phyloP scores from a whole-genome alignment of 2,113 vertebrate species.

The Anthoscopus minutus region DNA sequence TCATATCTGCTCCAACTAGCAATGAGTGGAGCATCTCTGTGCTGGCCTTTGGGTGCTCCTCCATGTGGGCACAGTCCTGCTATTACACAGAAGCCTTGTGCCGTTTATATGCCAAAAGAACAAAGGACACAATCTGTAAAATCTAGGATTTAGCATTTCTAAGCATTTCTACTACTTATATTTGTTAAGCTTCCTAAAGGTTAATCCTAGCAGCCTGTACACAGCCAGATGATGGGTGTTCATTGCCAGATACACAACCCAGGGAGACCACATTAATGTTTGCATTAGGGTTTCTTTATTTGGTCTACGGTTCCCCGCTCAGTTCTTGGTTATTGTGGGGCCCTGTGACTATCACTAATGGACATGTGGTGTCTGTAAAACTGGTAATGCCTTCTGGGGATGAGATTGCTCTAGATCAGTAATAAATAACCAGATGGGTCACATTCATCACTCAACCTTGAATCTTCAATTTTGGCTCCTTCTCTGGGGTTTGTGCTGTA shows the following conservation, averaged over 20 bases:
- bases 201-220: not conserved
- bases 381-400: not conserved
- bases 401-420: not conserved
- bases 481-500: not conserved
- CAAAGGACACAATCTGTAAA: not conserved
- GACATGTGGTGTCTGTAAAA: not conserved
- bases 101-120: not conserved
- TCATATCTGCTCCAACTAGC: not conserved
- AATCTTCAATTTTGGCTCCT: not conserved
- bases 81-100: not conserved
- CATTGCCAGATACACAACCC: not conserved
- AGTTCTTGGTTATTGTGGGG: not conserved
- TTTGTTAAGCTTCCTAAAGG: not conserved
- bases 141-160: not conserved
- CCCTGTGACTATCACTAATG: not conserved
- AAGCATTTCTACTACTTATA: not conserved
- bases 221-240: not conserved
- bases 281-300: not conserved
- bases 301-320: not conserved
- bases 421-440: not conserved
- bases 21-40: not conserved
- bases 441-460: fast-evolving
- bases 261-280: not conserved
- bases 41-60: not conserved
- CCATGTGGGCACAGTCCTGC: not conserved